Evolutionary conservation across 2,888 invertebrate genomes (phyloP).

Genomic region (Slavum lentiscoides): DNA sequence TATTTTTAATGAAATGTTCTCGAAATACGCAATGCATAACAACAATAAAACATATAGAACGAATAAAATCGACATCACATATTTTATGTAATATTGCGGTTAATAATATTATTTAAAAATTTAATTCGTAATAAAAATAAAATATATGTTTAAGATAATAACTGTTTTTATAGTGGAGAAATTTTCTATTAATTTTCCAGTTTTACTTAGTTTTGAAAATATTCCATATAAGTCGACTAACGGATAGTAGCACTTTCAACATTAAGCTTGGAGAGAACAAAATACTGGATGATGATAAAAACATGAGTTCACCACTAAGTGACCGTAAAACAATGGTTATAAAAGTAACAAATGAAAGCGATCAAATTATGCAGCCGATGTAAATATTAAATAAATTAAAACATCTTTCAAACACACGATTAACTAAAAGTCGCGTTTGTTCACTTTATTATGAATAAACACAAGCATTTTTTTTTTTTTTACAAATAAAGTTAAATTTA

Average conservation of each 20-base stretch:
- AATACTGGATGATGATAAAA: too few relatives aligned
- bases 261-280: too few relatives aligned
- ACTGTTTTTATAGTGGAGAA: too few relatives aligned
- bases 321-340: not conserved
- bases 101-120: too few relatives aligned
- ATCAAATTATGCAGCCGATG: not conserved
- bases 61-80: too few relatives aligned
- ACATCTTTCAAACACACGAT: not conserved
- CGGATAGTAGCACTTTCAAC: too few relatives aligned
- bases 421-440: not conserved
- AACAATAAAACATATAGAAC: not conserved
- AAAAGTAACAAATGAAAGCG: not conserved
- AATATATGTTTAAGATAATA: not conserved
- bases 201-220: too few relatives aligned
- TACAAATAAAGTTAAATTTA: not conserved
- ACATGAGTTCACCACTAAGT: too few relatives aligned
- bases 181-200: too few relatives aligned
- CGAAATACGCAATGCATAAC: not conserved
- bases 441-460: not conserved
- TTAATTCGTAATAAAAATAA: not conserved
- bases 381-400: constrained; percentile 8
- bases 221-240: too few relatives aligned
- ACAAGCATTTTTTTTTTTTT: not conserved
- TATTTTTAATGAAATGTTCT: not conserved
- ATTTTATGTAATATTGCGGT: too few relatives aligned